Evolutionary conservation across 2,888 invertebrate species (phyloP).

Genomic region (Caenorhabditis doughertyi): DNA sequence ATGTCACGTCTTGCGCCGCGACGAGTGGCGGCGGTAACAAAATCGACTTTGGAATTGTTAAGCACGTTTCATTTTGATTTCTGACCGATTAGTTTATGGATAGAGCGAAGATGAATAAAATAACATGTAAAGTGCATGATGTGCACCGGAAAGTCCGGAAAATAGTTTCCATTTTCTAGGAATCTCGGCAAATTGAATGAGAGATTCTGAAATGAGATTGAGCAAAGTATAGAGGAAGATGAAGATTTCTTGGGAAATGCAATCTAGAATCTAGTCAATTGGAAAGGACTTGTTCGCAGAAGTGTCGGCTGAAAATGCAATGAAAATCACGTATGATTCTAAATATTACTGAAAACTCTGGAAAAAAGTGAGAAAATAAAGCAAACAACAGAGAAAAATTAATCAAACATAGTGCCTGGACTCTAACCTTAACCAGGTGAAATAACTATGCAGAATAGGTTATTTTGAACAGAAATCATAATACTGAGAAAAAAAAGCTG

Average conservation of each 20-base stretch:
- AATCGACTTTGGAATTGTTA: slow-evolving; percentile 49
- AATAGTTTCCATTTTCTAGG: slow-evolving; percentile 2
- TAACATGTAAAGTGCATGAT: slow-evolving; percentile 1
- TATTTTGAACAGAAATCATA: not conserved
- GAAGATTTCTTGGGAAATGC: slow-evolving; percentile 6
- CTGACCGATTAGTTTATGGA: slow-evolving; percentile 35
- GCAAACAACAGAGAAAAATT: not conserved
- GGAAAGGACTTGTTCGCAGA: not conserved
- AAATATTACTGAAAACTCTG: not conserved
- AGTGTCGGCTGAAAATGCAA: too few relatives aligned
- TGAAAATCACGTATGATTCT: too few relatives aligned
- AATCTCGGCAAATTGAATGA: slow-evolving; percentile 7
- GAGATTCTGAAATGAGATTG: slow-evolving; percentile 19
- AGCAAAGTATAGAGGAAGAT: not conserved
- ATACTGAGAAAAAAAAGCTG: not conserved
- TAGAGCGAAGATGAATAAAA: not conserved
- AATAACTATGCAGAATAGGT: not conserved
- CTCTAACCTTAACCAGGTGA: not conserved
- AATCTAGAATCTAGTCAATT: not conserved
- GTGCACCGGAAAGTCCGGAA: slow-evolving; percentile 9
- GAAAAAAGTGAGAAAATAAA: not conserved
- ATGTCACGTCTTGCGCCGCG: not conserved
- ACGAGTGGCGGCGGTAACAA: too few relatives aligned
- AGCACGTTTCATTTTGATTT: slow-evolving; percentile 39
- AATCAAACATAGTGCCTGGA: slow-evolving; percentile 2